Evolutionary conservation across 2,797 vertebrate species (phyloP).

Genomic region (Remorina albescens): DNA sequence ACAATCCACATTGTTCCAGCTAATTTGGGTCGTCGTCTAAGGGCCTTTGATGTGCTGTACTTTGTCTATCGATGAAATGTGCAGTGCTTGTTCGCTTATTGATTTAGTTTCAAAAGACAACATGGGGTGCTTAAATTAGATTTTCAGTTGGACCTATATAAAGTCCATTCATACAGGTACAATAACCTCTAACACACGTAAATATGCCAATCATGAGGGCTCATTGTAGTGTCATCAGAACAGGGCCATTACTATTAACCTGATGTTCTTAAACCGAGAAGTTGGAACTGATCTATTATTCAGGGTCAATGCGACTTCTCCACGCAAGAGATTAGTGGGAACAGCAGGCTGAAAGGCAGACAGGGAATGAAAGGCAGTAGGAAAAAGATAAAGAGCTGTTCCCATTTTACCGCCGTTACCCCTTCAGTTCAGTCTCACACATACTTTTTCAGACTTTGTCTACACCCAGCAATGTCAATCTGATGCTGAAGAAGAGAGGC

Average conservation of each 20-base stretch:
- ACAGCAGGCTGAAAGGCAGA: neutral
- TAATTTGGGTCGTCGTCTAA: no score
- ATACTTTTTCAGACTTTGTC: neutral
- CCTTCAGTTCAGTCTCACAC: slow-evolving; percentile 7
- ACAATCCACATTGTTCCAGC: no score
- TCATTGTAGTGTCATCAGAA: neutral
- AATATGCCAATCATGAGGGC: neutral
- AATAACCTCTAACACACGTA: neutral
- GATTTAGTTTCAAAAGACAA: neutral
- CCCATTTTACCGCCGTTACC: neutral
- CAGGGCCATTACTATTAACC: neutral
- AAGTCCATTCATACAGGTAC: neutral
- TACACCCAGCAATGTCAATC: neutral
- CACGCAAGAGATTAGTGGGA: slow-evolving; percentile 26
- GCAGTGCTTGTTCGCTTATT: neutral
- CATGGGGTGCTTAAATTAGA: neutral
- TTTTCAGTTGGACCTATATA: slow-evolving; percentile 13
- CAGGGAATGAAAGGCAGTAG: neutral
- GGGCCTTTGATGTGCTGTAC: neutral
- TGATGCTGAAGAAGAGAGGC: slow-evolving; percentile 22
- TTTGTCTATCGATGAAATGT: neutral
- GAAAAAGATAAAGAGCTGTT: slow-evolving; percentile 1
- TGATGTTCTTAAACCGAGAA: slow-evolving; percentile 12
- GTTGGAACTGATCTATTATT: slow-evolving; percentile 28
- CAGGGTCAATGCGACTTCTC: slow-evolving; percentile 22